Conservation (phyloP, 2,113 vertebrate genomes). For the Damaliscus lunatus region DNA sequence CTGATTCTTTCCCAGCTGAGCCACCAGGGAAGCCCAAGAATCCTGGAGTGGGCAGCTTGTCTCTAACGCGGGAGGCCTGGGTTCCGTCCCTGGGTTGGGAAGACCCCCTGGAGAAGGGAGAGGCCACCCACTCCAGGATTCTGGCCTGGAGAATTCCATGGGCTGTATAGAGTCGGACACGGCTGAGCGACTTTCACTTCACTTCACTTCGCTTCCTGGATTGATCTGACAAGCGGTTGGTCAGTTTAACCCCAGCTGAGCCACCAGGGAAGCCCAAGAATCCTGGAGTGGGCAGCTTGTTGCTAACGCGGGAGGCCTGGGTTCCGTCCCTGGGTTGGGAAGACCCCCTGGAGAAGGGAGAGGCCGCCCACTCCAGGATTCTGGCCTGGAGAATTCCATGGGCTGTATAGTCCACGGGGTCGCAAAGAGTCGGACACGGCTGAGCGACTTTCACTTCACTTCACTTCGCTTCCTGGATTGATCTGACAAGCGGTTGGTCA, state of each 20-base stretch:
- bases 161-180: background rate
- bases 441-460: background rate
- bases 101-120: background rate
- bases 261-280: background rate
- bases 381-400: background rate
- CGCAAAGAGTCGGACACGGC: accelerated
- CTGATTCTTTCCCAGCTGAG: background rate
- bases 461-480: background rate
- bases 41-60: background rate
- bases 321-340: background rate
- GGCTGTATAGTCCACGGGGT: accelerated
- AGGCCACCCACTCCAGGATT: background rate
- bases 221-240: background rate
- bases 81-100: background rate
- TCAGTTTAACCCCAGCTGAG: background rate
- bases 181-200: background rate
- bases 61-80: accelerated
- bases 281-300: background rate
- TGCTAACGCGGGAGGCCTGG: accelerated
- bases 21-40: background rate
- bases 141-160: background rate
- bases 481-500: background rate
- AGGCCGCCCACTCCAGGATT: background rate
- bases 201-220: background rate
- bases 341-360: background rate